Evolutionary conservation across 2,113 vertebrate species (phyloP), one percentile per base, ranked within the genome.

Genomic region (Plecotus auritus): DNA sequence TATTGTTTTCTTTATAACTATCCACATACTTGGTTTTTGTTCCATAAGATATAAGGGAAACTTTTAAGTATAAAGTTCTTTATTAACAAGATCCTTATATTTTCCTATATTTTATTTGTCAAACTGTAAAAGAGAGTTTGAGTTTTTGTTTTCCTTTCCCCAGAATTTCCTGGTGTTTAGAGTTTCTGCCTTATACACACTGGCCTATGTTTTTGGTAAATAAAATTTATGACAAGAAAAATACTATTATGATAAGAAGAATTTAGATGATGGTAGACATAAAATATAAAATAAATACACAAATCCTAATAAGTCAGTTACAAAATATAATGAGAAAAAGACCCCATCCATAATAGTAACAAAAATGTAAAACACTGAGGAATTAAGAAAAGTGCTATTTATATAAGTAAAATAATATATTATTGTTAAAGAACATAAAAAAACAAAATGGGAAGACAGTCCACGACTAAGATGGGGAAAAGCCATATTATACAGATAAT

Each of bases 251-350:
- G 51, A 77, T 91, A 64, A 59, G 32, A 66, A 93, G n/a, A 74
- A 69, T 84, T 90, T 42, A 73, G 37, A 73, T 78, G 23, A 76
- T 61, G 37, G 74, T 45, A 61, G 80, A 86, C 14, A 82, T 8
- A 85, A 40, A 45, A 54, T 35, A 93, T 23, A 42, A 51, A 64
- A 74, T 40, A 49, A 92, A 74, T 47, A 86, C 14, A 64, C 18
- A 90, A 47, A 35, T 64, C 30, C 32, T 87, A 28, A 5, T 82
- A 92, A 76, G 72, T 77, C 35, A 40, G 40, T 26, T 90, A 81
- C 32, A 92, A 94, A 85, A 94, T 81, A 85, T 32, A 85, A 83
- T 70, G 49, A 64, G 22, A 92, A 80, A 81, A 69, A 51, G 8
- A 77, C 37, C 11, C 2, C 11, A 30, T 76, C 82, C 47, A 76